Base-by-base conservation (phyloP, 2,888 invertebrate genomes). In the Diarsia dahlii region DNA sequence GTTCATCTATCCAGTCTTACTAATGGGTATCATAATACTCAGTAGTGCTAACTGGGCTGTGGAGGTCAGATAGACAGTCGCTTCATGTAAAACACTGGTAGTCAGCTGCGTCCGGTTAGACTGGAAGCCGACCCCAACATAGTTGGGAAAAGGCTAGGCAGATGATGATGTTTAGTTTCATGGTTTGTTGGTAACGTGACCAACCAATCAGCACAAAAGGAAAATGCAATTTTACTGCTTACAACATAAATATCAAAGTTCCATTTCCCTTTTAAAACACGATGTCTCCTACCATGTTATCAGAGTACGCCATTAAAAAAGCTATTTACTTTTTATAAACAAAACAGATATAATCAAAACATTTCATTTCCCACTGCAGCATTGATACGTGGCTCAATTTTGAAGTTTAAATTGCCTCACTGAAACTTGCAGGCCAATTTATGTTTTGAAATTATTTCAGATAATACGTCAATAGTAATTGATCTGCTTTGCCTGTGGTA, bases 401-500 rank as follows among this genome's bases (percentile, higher is more conserved):
- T 67, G 74, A 91, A 91, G 88, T 91, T 91, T 88, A 89, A 91
- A 91, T 91, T 91, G 88, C 84, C 85, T 91, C 82, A 74, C 68
- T 74, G 50, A 84, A 88, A 85, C 81, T 88, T 88, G 73, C 74
- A 78, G 70, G 76, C 78, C 88, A 91, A 90, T 90, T 89, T 89
- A 87, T 88, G 85, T 86, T 88, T 87, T 76, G 74, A 70, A 74
- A 84, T 87, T 80, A 86, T 82, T 80, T 82, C 52, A 81, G 72
- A 75, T 71, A 86, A 69, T 76, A 76, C 48, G 8, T 69, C 71
- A 64, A 56, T 64, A 23, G 13, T 52, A 52, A 71, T 67, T 74
- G 63, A 76, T 73, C 54, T 63, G 58, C 46, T 15, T n/a, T 46
- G 9, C 34, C 68, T 48, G 1, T 18, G 52, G 60, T 60, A 34